phyloP scores from a whole-genome alignment of 2,113 vertebrate genomes.

The Lucifuga dentata region DNA sequence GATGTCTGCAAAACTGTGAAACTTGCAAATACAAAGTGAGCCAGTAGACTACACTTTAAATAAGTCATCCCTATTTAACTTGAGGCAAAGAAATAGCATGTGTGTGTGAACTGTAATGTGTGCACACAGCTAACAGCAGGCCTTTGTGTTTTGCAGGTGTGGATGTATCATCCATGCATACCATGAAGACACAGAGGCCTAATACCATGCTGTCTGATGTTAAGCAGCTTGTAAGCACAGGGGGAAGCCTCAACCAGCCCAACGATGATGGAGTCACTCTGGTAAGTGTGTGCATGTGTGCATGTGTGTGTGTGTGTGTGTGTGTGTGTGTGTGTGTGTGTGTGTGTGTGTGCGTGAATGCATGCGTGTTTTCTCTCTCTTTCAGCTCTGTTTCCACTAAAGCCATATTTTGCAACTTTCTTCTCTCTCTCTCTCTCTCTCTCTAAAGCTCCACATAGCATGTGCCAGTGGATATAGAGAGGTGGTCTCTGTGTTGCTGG shows the following conservation, averaged over 20 bases:
- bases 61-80: no score
- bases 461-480: conserved; percentile 92
- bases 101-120: neutral
- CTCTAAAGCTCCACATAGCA: conserved; percentile 89
- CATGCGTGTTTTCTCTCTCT: neutral
- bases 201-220: conserved; percentile 90
- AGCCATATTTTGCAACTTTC: neutral
- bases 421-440: neutral
- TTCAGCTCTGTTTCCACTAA: neutral
- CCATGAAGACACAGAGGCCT: conserved; percentile 89
- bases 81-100: neutral
- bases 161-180: conserved; percentile 85
- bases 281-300: conserved; percentile 82
- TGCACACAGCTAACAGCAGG: neutral
- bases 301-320: neutral
- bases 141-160: conserved; percentile 82
- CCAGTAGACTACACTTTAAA: no score
- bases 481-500: conserved; percentile 86
- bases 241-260: conserved; percentile 85
- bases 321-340: neutral
- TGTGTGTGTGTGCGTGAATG: neutral
- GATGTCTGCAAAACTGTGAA: no score
- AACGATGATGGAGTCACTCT: conserved; percentile 92
- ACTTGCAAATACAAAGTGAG: no score
- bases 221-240: conserved; percentile 84